Base-by-base conservation (phyloP, 2,797 vertebrate genomes). In the Anas bernieri region DNA sequence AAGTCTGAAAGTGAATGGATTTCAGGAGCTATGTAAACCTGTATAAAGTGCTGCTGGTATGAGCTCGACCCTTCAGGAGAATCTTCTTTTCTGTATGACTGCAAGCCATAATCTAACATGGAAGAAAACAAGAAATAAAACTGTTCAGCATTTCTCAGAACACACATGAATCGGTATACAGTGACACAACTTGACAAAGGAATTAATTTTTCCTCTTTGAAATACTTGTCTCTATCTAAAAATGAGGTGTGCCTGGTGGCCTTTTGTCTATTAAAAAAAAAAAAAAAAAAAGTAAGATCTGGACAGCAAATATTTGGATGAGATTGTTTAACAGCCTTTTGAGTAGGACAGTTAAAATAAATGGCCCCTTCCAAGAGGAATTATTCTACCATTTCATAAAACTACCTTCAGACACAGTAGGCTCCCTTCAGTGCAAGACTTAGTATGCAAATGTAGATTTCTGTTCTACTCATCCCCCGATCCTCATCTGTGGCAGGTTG, bases 11-110 rank as follows among this genome's bases (percentile, higher is more conserved):
- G 22, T 20, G 85, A 97, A 8, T 96, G 96, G 54, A 97, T 96
- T 96, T 99, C 98, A 15, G 98, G 98, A 4, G 98, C 97, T 95
- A 97, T 97, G 97, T 98, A 98, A 4, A 98, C 97, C 63, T 98
- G 97, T 64, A 90, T 61, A 11, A 98, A 96, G 30, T 95, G 96
- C 96, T 98, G 96, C 90, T 98, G 98, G 78, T 98, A 97, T 56
- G 96, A 94, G 17, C 94, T 97, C 37, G 97, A 94, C 28, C 88
- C 97, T 67, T 98, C 97, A 20, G 39, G 55, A 72, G 92, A 96
- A n/a, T 99, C 98, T 35, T 98, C 97, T 83, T 96, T 97, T 80
- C 98, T 98, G 50, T 98, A 99, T 26, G 35, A 97, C 72, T 95
- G 88, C 93, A 99, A 97, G 16, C 98, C 98, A 37, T 98, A 99